phyloP scores from a whole-genome alignment of 1,140 invertebrate genomes.

The Euura saliciscinereae region DNA sequence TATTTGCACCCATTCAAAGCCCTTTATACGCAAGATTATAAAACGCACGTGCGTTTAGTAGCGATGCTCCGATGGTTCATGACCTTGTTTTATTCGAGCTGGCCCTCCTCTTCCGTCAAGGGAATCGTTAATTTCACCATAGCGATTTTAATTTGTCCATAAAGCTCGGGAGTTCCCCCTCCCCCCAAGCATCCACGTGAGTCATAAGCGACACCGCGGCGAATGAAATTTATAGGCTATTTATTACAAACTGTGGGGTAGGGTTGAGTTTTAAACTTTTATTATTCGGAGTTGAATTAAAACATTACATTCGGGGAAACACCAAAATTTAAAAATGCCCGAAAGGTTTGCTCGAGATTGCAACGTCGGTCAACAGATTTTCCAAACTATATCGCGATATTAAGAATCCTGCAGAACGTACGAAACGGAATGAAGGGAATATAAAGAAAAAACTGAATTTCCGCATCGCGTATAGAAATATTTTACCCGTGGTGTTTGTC shows the following conservation, averaged over 20 bases:
- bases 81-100: neutral
- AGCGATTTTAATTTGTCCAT: neutral
- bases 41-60: too few relatives aligned
- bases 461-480: neutral
- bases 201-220: neutral
- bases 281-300: too few relatives aligned
- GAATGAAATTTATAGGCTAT: neutral
- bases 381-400: too few relatives aligned
- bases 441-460: neutral
- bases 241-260: neutral
- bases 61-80: too few relatives aligned
- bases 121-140: conserved; percentile 7
- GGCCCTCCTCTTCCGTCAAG: neutral
- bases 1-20: too few relatives aligned
- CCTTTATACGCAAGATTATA: too few relatives aligned
- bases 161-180: neutral
- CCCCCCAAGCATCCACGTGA: neutral
- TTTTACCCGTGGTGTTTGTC: neutral
- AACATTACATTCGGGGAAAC: too few relatives aligned
- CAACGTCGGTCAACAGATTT: too few relatives aligned
- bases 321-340: too few relatives aligned
- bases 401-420: neutral
- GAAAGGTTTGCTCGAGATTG: too few relatives aligned
- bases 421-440: neutral
- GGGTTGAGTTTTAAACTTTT: neutral